Evolutionary conservation across 1,140 invertebrate species (phyloP), one percentile per base, ranked within the genome.

Genomic region (Prorops nasuta): DNA sequence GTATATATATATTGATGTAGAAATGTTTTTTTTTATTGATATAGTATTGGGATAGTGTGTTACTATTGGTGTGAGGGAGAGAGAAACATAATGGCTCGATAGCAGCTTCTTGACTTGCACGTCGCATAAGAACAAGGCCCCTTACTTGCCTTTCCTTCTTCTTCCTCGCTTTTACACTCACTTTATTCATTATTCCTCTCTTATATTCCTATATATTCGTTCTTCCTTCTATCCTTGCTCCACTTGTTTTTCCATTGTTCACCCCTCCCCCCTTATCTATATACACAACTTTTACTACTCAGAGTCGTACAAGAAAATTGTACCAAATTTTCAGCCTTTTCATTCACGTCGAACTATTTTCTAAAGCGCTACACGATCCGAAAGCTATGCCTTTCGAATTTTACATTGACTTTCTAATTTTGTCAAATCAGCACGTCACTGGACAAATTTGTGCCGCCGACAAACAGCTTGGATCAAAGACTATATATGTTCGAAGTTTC

Each of bases 241-340:
- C 42, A 51, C 34, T 45, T 38, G 42, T 58, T 44, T 49, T 35
- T 36, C 35, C 51, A 51, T 46, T 47, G 32, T 44, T 48, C 37
- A 53, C 51, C 47, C 38, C 55, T 49, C 46, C 44, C 45, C 19
- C 53, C 53, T 59, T 52, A 58, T 15, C 32, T 41, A 22, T 42
- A 19, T 49, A 50, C 53, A 48, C 54, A 52, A 64, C 51, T 48
- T 54, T 56, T 36, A 35, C 44, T 50, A 51, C 32, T 49, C 49
- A 41, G 45, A 49, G 46, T 31, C 42, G 43, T 60, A 61, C 45
- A 51, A 42, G 46, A 50, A 28, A 28, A 28, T 7, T 28, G 24
- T 28, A 28, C 12, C 12, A 28, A 7, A 22, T 34, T 38, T 48
- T 28, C 19, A 37, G 22, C n/a, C n/a, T n/a, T n/a, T n/a, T n/a